Evolutionary conservation across 2,797 vertebrate species (phyloP), one percentile per base, ranked within the genome.

Genomic region (Ispidina lecontei): DNA sequence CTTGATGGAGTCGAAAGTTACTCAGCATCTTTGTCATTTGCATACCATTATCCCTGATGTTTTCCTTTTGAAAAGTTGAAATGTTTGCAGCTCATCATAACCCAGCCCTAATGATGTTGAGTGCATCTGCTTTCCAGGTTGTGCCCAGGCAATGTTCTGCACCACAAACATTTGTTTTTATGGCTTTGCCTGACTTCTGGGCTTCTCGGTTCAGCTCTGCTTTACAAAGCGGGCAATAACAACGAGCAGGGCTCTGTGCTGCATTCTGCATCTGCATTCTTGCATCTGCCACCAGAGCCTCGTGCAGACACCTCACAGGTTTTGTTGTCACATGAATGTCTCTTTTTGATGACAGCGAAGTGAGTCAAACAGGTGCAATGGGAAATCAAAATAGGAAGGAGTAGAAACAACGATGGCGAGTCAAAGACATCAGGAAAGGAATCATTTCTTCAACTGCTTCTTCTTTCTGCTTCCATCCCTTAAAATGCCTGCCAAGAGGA

Each of bases 41-140:
- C 97, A 97, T 97, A 84, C 71, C 93, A 95, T 97, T 95, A 96
- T 58, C 76, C 81, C 75, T 52, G 87, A 95, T 97, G 97, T 94
- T 97, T 97, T 96, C 94, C 91, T 96, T 97, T 95, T 94, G 78
- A 92, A 94, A 96, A 96, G 89, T 89, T 95, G 93, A 94, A 97
- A 97, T 95, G 94, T 95, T 96, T 96, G 88, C 63, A 95, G 94
- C 94, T 97, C 89, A 94, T 97, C 95, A 94, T 95, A 95, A 92
- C 89, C 82, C 73, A 76, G 44, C 52, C 79, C 89, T 97, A 94
- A 97, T 91, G 95, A 90, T 83, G 80, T 78, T 95, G 72, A 51
- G 80, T 96, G 75, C 97, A 97, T 96, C 96, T 97, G 97, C 89
- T 91, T 81, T 55, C 94, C 96, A 97, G 94, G 85, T 94, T 94